Percentiles rank a stretch among this genome's conserved stretches.
phyloP scores from a whole-genome alignment of 2,888 invertebrate species.

The Andrena minutula region DNA sequence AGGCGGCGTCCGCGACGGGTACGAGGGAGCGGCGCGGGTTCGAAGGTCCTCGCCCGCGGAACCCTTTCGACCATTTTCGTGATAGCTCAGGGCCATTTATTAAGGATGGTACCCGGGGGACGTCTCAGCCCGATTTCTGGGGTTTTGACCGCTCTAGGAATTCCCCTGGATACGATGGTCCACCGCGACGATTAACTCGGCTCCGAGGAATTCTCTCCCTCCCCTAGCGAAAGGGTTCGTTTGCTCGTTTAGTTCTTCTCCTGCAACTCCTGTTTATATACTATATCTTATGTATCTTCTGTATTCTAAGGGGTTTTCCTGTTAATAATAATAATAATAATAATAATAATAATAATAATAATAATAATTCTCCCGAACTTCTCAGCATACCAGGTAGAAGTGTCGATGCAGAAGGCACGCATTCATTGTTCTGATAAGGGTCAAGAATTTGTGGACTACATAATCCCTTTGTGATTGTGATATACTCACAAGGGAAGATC shows the following conservation, averaged over 20 bases:
- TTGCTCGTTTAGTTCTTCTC: not conserved
- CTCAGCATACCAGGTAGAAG: not conserved
- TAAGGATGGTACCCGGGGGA: constrained; percentile 63
- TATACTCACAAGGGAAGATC: too few species aligned
- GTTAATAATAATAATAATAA: too few species aligned
- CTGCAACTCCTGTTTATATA: too few species aligned
- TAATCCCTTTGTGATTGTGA: too few species aligned
- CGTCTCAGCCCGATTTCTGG: constrained; percentile 43
- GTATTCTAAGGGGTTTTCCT: too few species aligned
- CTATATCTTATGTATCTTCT: too few species aligned
- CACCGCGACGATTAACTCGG: constrained; percentile 45
- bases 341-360: too few species aligned
- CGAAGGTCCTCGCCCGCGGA: constrained; percentile 60
- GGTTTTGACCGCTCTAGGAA: constrained; percentile 71
- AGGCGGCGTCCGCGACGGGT: constrained; percentile 20
- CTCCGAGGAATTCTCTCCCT: constrained; percentile 7
- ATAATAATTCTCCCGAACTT: constrained; percentile 24
- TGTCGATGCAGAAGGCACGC: too few species aligned
- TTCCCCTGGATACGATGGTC: constrained; percentile 38
- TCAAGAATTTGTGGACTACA: too few species aligned
- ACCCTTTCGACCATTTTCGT: constrained; percentile 62
- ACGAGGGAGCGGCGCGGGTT: constrained; percentile 38
- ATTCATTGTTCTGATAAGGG: too few species aligned
- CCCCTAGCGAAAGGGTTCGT: constrained; percentile 26
- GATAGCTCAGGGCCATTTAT: constrained; percentile 74